Base-by-base conservation (phyloP, 2,888 invertebrate species). In the Tetheella fluctuosa region DNA sequence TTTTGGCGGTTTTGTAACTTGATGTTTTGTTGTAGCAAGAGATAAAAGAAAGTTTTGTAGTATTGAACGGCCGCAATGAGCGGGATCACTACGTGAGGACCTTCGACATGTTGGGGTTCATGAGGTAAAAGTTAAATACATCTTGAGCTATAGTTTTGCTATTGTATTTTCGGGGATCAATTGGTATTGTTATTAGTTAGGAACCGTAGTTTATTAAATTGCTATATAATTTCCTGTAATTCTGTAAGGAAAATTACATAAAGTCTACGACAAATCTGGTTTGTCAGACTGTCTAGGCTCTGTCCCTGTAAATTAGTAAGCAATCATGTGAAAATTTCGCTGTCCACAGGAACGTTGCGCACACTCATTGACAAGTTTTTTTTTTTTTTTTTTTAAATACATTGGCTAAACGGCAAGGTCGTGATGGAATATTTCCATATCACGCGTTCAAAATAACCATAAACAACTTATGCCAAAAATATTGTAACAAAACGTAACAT, bases 11-110 rank as follows among this genome's bases (percentile, higher is more conserved):
- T 39, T 68, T 67, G 59, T 63, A 63, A 70, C 60, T 59, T 60
- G 54, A 55, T 69, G 53, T 78, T 76, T 82, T 81, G 69, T 87
- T 86, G 56, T 65, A 91, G 91, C 85, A 88, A 88, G 93, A 92
- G 81, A 82, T 91, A 80, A 91, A 89, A 68, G 91, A 93, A 80
- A 92, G 93, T 83, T 88, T 91, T 65, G 90, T 90, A 30, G 61
- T 89, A 37, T 64, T 90, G 56, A 78, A 64, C 39, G 77, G 79
- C 39, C 77, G 73, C 28, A 77, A 81, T 59, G 76, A 86, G 65
- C 76, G 74, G 59, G 59, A 57, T 20, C 76, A 85, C 57, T 90
- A 86, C 68, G 63, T 78, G 53, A 70, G 71, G 64, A 74, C 83
- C 53, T 90, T 91, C 72, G 78, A 90, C 42, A 82, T 79, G 64